phyloP scores from a whole-genome alignment of 2,888 invertebrate species.

The Epirrhoe alternata region DNA sequence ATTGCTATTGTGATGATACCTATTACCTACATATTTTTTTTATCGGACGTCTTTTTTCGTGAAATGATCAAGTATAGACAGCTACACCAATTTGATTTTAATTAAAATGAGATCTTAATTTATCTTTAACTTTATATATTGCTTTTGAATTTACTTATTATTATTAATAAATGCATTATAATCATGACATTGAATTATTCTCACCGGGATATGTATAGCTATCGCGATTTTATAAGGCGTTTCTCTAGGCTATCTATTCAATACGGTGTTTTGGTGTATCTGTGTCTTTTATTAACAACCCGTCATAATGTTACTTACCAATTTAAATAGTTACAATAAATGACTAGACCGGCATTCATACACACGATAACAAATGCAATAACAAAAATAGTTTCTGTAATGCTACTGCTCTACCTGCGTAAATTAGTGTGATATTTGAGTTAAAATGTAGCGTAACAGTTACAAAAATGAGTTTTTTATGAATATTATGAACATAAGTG shows the following conservation, averaged over 20 bases:
- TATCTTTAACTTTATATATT: conserved; percentile 1
- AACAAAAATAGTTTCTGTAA: too few species aligned
- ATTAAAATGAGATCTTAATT: background rate
- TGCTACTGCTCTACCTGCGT: too few species aligned
- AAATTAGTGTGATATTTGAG: background rate
- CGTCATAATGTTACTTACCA: background rate
- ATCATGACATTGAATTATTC: conserved; percentile 16
- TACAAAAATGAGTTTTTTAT: background rate
- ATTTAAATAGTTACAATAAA: background rate
- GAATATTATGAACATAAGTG: background rate
- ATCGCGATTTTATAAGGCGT: conserved; percentile 16
- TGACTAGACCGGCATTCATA: conserved; percentile 21
- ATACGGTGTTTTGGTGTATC: conserved; percentile 11
- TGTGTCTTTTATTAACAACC: conserved; percentile 3
- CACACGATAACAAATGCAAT: background rate
- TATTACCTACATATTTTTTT: too few species aligned
- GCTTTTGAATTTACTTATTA: conserved; percentile 17
- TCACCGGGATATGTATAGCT: conserved; percentile 18
- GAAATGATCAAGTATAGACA: conserved; percentile 6
- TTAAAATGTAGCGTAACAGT: background rate
- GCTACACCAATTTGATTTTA: conserved; percentile 12
- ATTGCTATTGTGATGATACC: background rate
- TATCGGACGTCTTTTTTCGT: conserved; percentile 6
- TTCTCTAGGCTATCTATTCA: conserved; percentile 2
- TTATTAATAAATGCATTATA: conserved; percentile 3